Evolutionary conservation across 2,888 invertebrate species (phyloP).

Genomic region (Itoplectis maculator): DNA sequence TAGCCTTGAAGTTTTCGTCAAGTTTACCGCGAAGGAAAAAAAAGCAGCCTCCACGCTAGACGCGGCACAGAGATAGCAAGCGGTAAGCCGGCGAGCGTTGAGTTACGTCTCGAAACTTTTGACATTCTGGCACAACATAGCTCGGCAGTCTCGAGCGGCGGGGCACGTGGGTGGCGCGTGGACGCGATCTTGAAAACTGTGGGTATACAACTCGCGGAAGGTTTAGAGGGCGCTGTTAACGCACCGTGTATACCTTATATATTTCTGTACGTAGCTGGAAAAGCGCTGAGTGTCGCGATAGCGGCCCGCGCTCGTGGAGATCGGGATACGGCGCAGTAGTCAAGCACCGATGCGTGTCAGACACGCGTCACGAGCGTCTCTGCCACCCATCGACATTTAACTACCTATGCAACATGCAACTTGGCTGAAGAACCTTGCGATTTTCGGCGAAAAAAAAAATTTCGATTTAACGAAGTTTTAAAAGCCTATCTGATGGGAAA

Average conservation of each 20-base stretch:
- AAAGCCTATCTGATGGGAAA: too few species aligned
- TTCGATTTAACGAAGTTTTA: too few species aligned
- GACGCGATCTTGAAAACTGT: constrained; percentile 59
- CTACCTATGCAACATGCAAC: too few species aligned
- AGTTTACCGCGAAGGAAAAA: constrained; percentile 29
- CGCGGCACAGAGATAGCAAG: constrained; percentile 32
- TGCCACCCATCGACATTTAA: too few species aligned
- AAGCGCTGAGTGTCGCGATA: constrained; percentile 9
- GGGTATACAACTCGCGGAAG: constrained; percentile 37
- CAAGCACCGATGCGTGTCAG: constrained; percentile 70
- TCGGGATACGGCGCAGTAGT: constrained; percentile 64
- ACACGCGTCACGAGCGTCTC: constrained; percentile 38
- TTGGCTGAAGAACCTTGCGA: too few species aligned
- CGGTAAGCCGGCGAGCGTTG: constrained; percentile 22
- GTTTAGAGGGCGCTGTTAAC: constrained; percentile 19
- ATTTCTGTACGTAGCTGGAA: neutral
- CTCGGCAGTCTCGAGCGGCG: constrained; percentile 28
- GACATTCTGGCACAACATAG: constrained; percentile 47
- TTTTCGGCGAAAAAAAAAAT: too few species aligned
- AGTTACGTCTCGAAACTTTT: constrained; percentile 59
- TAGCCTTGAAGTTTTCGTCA: constrained; percentile 56
- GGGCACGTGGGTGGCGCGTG: constrained; percentile 4
- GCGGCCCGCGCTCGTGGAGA: constrained; percentile 22
- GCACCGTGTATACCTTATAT: neutral
- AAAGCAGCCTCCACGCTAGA: constrained; percentile 9